Base-by-base conservation (phyloP, 2,113 vertebrate genomes). In the Mustela nigripes region DNA sequence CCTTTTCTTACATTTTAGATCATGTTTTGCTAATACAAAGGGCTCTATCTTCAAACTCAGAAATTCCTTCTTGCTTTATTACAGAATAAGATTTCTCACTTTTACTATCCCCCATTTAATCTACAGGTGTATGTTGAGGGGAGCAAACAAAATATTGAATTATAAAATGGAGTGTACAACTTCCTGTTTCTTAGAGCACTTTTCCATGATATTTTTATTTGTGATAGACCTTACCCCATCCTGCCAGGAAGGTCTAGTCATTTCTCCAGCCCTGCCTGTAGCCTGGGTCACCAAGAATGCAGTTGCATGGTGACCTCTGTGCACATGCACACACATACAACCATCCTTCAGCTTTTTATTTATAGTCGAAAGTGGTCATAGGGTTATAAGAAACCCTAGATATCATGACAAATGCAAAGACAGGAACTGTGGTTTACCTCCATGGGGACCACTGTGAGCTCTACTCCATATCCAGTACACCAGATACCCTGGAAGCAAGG, bases 21-120 rank as follows among this genome's bases (percentile, higher is more conserved):
- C 67, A 82, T 9, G 3, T 22, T 95, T 91, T 90, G 7, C 19
- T 93, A 63, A 87, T 42, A 58, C 15, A 56, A 5, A 36, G 45
- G 50, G 12, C 16, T 87, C 95, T 50, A 71, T 92, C 91, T 73
- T 95, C 58, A 95, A 94, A 88, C 19, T 45, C 84, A 50, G 39
- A 78, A 60, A 90, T 81, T 76, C 15, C 21, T 80, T 84, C 36
- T 83, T 69, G 26, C 11, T 62, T 94, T 94, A 88, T 92, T 80
- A 82, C 10, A 96, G 73, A 86, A 69, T 79, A 85, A 45, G 33
- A 4, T 80, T 69, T 67, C 89, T 58, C 31, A 18, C 18, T 90
- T 97, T 95, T 65, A 67, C 42, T 60, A 56, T 60, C 22, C 7
- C 24, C 9, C 76, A 6, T 48, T 93, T 76, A n/a, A 60, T 80